These are phyloP conservation scores for Oncorhynchus clarkii DNA, from an alignment of 2,113 vertebrate genomes.

Conservation along the genomic window DNA sequence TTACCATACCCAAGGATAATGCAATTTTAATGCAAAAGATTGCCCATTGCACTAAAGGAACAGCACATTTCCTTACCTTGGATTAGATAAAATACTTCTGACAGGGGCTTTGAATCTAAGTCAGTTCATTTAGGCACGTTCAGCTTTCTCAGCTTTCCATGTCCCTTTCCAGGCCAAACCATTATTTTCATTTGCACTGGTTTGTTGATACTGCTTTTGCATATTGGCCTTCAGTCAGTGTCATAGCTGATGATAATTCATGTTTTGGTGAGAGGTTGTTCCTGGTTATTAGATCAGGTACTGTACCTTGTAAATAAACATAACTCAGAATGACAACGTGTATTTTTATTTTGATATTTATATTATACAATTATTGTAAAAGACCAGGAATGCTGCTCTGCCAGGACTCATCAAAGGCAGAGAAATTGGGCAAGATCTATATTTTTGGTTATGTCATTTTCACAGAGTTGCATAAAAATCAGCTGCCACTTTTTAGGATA, in stretches of 20 bases:
- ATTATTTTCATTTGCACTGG: conserved; percentile 59
- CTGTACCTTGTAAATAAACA: conserved; percentile 14
- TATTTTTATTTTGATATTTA: background rate
- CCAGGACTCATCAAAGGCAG: conserved; percentile 2
- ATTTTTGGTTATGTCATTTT: conserved; percentile 7
- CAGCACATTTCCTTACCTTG: conserved; percentile 50
- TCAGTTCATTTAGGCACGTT: conserved; percentile 60
- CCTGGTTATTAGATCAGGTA: conserved; percentile 18
- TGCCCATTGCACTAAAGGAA: conserved; percentile 42
- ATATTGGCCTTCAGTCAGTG: conserved; percentile 32
- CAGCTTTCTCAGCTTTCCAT: conserved; percentile 63
- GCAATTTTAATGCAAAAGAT: background rate
- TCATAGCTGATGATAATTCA: conserved; percentile 24
- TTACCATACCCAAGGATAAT: background rate
- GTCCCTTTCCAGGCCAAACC: conserved; percentile 45
- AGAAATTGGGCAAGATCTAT: background rate
- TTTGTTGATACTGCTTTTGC: conserved; percentile 39
- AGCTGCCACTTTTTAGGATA: background rate
- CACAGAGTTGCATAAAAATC: background rate
- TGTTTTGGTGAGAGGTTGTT: conserved; percentile 11
- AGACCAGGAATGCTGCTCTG: background rate
- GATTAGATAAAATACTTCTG: conserved; percentile 62
- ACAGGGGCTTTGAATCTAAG: conserved; percentile 60
- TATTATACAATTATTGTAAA: background rate
- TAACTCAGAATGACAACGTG: background rate